Evolutionary conservation across 2,797 vertebrate species (phyloP), one percentile per base, ranked within the genome.

Genomic region (Cryptoprocta ferox): DNA sequence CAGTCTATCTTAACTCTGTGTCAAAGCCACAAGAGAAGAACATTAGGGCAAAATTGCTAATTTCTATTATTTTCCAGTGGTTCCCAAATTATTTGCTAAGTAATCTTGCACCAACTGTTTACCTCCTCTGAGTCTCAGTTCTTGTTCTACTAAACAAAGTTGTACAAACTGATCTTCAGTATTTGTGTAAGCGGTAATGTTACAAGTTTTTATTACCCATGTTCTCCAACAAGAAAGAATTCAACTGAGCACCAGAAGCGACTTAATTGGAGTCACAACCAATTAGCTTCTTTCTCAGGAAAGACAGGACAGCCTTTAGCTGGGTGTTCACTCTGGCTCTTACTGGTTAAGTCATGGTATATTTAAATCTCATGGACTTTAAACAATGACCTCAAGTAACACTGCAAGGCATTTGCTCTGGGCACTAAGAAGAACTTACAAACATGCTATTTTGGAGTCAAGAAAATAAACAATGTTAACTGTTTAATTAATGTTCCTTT

Each of bases 241-340:
- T 24, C 26, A n/a, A 5, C 3, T 0, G 56, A 45, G 3, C 10
- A 35, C 6, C 21, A 7, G 10, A 32, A 2, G 30, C 0, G 5
- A 11, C 50, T 65, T 71, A 30, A 92, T 8, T 42, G 19, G 35
- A 37, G 11, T 84, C 96, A 15, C 14, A 28, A 37, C 4, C 24
- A 61, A 75, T 45, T 53, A 61, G 30, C 12, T 48, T 37, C 39
- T 66, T 53, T 15, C 8, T 48, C 24, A 19, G 48, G 18, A 83
- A 32, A 39, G 32, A 53, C 21, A 9, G 1, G 7, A 2, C 2
- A 6, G 3, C 71, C 19, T 71, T 32, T 0, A 19, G 10, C 39
- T 71, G 9, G n/a, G 2, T 76, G 18, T 56, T 65, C 11, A 15
- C 19, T 39, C 45, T 48, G 26, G 13, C 3, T 32, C 10, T 10